Conservation (phyloP, 1,140 invertebrate genomes). For the Diprion similis region DNA sequence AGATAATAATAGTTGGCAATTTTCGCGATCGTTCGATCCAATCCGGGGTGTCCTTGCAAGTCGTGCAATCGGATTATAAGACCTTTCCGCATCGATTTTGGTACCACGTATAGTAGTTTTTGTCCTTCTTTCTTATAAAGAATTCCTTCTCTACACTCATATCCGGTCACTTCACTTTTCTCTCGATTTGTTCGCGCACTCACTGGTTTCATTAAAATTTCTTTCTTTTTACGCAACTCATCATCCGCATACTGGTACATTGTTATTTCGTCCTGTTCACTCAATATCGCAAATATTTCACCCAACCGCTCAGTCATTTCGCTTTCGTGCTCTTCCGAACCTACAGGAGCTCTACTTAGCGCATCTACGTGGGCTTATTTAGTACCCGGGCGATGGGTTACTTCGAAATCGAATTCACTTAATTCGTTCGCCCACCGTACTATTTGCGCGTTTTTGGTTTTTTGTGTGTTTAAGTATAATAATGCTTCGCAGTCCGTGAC, state of each 20-base stretch:
- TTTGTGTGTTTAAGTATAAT: conserved; percentile 16
- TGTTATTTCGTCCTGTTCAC: conserved; percentile 16
- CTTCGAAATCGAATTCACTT: conserved; percentile 21
- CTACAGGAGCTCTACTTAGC: conserved; percentile 6
- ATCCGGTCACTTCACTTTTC: conserved; percentile 4
- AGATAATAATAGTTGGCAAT: too few relatives aligned
- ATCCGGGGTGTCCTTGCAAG: conserved; percentile 24
- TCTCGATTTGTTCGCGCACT: not conserved
- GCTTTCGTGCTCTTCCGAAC: not conserved
- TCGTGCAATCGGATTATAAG: conserved; percentile 26
- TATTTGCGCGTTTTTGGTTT: conserved; percentile 21
- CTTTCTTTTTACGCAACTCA: conserved; percentile 2
- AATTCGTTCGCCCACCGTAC: conserved; percentile 13
- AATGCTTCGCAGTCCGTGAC: conserved; percentile 26
- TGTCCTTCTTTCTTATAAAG: conserved; percentile 11
- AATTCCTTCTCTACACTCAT: conserved; percentile 8
- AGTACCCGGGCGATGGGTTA: conserved; percentile 15
- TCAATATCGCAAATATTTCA: not conserved
- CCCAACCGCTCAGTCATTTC: not conserved
- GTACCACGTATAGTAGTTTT: conserved; percentile 25
- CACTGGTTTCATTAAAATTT: conserved; percentile 13
- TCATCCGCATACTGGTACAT: conserved; percentile 16
- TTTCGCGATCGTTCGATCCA: conserved; percentile 15
- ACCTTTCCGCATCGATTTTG: conserved; percentile 25
- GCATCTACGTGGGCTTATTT: too few relatives aligned